These are phyloP conservation scores for Bombus difficillimus DNA, from an alignment of 1,140 invertebrate genomes.

Conservation along the genomic window DNA sequence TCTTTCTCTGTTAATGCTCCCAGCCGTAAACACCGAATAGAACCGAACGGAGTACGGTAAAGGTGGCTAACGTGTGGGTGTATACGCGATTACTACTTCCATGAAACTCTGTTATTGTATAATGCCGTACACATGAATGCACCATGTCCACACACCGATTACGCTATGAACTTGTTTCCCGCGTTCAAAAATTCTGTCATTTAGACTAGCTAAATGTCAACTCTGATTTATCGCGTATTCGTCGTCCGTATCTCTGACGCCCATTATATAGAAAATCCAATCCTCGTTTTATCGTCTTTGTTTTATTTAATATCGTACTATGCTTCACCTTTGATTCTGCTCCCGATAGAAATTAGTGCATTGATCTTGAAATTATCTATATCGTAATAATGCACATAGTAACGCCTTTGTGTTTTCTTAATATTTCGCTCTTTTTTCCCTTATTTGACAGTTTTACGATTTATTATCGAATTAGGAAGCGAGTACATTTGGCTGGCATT, in stretches of 20 bases:
- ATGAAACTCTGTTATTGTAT: conserved; percentile 42
- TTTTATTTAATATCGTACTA: background rate
- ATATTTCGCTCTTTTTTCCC: background rate
- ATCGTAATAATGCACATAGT: background rate
- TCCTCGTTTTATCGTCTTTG: background rate
- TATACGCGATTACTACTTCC: conserved; percentile 65
- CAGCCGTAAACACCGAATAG: conserved; percentile 76
- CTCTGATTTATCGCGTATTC: background rate
- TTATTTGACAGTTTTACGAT: background rate
- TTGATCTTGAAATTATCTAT: background rate
- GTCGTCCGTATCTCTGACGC: background rate
- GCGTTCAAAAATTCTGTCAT: background rate
- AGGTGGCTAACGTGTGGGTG: conserved; percentile 67
- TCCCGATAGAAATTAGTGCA: background rate
- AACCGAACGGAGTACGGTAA: conserved; percentile 75
- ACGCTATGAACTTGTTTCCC: conserved; percentile 17
- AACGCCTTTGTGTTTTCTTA: background rate
- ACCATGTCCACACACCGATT: conserved; percentile 34
- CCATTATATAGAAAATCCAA: background rate
- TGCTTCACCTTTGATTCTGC: background rate
- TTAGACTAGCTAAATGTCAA: background rate
- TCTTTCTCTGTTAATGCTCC: conserved; percentile 74
- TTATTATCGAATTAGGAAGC: background rate
- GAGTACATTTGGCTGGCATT: background rate
- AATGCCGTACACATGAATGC: conserved; percentile 15